These are phyloP conservation scores for Apodemus sylvaticus DNA, from an alignment of 2,113 vertebrate species.

Conservation along the genomic window DNA sequence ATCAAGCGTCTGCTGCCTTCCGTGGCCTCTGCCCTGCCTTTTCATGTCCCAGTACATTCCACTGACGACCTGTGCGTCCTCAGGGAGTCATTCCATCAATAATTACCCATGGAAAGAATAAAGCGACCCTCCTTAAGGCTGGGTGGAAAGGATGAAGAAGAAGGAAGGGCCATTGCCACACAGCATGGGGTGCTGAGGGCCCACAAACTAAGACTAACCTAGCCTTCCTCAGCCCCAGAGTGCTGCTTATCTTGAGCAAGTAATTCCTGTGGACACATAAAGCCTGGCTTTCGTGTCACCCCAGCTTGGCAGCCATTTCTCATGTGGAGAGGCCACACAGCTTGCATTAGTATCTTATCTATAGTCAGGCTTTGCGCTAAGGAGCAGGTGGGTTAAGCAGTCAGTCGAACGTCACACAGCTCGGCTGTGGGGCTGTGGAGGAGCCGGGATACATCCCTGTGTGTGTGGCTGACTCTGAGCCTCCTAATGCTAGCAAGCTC, in stretches of 20 bases:
- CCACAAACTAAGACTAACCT: not conserved
- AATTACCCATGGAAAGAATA: constrained; percentile 39
- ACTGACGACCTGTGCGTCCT: constrained; percentile 47
- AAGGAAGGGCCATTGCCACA: not conserved
- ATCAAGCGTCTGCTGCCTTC: not conserved
- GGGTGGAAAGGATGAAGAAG: not conserved
- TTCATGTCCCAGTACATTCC: constrained; percentile 63
- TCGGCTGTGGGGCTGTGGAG: not conserved
- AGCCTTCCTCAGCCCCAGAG: not conserved
- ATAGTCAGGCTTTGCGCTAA: accelerated
- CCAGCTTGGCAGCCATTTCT: not conserved
- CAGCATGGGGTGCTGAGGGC: not conserved
- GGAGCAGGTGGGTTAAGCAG: not conserved
- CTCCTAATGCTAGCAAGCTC: not conserved
- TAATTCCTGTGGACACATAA: not conserved
- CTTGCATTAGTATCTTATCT: not conserved
- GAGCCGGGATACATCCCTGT: not conserved
- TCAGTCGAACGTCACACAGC: not conserved
- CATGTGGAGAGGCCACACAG: not conserved
- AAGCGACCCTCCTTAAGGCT: not conserved
- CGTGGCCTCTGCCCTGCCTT: not conserved
- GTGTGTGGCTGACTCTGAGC: not conserved
- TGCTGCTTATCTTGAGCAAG: not conserved
- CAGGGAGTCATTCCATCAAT: constrained; percentile 16
- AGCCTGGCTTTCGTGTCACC: not conserved